Evolutionary conservation across 2,113 vertebrate genomes (phyloP).

Genomic region (Ornithorhynchus anatinus): DNA sequence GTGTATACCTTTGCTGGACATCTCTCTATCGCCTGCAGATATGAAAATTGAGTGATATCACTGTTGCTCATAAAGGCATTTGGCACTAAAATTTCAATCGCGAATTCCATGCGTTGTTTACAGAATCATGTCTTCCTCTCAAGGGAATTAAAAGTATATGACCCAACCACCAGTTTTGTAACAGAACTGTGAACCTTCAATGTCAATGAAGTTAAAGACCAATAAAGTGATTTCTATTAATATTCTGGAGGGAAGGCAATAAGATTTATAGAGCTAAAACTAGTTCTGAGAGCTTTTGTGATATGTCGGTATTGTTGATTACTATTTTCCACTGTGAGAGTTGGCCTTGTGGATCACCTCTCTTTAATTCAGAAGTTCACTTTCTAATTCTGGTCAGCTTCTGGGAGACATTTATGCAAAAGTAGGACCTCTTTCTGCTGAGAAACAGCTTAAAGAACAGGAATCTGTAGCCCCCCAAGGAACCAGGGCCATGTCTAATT

Average conservation of each 20-base stretch:
- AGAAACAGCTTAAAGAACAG: background rate
- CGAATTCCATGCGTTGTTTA: conserved; percentile 30
- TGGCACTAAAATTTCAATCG: conserved; percentile 45
- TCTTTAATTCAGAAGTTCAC: background rate
- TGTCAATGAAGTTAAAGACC: conserved; percentile 19
- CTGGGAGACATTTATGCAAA: background rate
- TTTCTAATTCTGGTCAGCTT: background rate
- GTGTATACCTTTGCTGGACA: conserved; percentile 58
- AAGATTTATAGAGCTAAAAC: background rate
- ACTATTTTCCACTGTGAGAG: background rate
- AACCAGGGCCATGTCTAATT: no score
- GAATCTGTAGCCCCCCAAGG: no score
- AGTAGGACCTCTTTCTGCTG: background rate
- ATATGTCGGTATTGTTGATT: background rate
- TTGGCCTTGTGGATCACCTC: background rate
- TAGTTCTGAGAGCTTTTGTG: background rate
- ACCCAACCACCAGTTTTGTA: background rate
- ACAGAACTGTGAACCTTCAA: background rate
- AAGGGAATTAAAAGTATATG: background rate
- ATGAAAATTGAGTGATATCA: background rate
- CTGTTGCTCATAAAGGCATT: conserved; percentile 42
- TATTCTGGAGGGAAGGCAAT: background rate
- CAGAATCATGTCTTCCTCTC: background rate
- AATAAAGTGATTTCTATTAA: background rate
- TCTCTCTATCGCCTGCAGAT: conserved; percentile 27